Evolutionary conservation across 2,888 invertebrate genomes (phyloP).

Genomic region (Troides helena): DNA sequence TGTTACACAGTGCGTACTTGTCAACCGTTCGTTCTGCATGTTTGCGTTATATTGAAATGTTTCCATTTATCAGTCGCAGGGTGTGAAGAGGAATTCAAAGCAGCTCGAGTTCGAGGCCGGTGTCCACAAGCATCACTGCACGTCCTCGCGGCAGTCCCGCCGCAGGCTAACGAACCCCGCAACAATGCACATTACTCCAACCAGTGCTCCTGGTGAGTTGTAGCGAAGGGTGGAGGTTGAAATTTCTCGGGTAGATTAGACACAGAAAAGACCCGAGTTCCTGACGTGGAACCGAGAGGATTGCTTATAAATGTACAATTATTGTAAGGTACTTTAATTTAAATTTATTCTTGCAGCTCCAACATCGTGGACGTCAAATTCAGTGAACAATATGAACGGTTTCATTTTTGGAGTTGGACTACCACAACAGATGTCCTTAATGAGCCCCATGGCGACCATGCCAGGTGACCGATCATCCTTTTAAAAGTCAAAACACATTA

Average conservation of each 20-base stretch:
- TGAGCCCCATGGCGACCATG: slow-evolving; percentile 45
- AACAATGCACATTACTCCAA: neutral
- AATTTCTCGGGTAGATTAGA: too few species aligned
- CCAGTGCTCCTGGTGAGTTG: slow-evolving; percentile 34
- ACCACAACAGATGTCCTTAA: slow-evolving; percentile 48
- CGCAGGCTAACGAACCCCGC: slow-evolving; percentile 30
- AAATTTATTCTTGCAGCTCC: slow-evolving; percentile 15
- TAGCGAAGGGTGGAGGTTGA: too few species aligned
- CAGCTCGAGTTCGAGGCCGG: slow-evolving; percentile 34
- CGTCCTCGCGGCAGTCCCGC: slow-evolving; percentile 36
- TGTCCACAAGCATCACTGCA: slow-evolving; percentile 49
- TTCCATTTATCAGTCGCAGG: slow-evolving; percentile 41
- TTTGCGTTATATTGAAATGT: neutral
- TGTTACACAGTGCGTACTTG: too few species aligned
- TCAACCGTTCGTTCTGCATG: too few species aligned
- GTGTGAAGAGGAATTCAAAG: slow-evolving; percentile 50
- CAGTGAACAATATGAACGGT: slow-evolving; percentile 43
- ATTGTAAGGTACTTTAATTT: too few species aligned
- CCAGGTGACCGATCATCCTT: slow-evolving; percentile 37
- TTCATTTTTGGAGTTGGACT: slow-evolving; percentile 47
- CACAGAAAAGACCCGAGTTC: too few species aligned
- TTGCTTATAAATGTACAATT: too few species aligned
- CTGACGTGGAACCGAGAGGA: too few species aligned
- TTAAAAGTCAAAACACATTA: too few species aligned
- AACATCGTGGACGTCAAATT: slow-evolving; percentile 36